Base-by-base conservation (phyloP, 1,140 invertebrate species). In the Papilio machaon region DNA sequence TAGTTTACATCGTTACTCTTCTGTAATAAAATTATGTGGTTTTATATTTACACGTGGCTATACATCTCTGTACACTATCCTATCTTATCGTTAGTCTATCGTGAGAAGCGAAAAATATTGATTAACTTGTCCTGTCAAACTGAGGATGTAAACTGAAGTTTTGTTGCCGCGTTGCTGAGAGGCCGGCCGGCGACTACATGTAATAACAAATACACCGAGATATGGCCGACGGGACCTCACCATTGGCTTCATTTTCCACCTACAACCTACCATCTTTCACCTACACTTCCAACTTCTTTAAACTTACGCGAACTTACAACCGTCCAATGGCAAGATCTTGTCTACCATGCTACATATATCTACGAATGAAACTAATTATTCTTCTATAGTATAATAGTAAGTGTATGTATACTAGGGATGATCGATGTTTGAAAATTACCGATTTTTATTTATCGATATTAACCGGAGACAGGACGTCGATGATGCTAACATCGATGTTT, bases 361-460 rank as follows among this genome's bases (percentile, higher is more conserved):
- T 94, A 94, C 93, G 91, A 93, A 94, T 94, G 87, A 92, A 94
- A 94, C 93, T 94, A 94, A 94, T 93, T 94, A 94, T 92, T 93
- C 85, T 92, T 92, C 93, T 94, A 94, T 94, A 94, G 91, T 94
- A 92, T 94, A 93, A 91, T 94, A 94, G 92, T 94, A 92, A 92
- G 87, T 90, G 90, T 93, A 93, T 94, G 91, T 93, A 93, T 92
- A 92, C 64, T 70, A 70, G 30, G 30, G 64, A 70, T 70, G 64
- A 70, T 70, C 64, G 64, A 35, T 70, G 64, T 70, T 70, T 70
- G 64, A 70, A 38, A 70, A 64, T 35, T 30, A 70, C 8, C 64
- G 30, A 70, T 70, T 11, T 64, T 60, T 19, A 60, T 19, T 30
- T 64, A 30, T 30, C 19, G 19, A 64, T 23, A 30, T 64, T 64